Evolutionary conservation across 1,140 invertebrate genomes (phyloP), one percentile per base, ranked within the genome.

Genomic region (Paracyclopina nana): DNA sequence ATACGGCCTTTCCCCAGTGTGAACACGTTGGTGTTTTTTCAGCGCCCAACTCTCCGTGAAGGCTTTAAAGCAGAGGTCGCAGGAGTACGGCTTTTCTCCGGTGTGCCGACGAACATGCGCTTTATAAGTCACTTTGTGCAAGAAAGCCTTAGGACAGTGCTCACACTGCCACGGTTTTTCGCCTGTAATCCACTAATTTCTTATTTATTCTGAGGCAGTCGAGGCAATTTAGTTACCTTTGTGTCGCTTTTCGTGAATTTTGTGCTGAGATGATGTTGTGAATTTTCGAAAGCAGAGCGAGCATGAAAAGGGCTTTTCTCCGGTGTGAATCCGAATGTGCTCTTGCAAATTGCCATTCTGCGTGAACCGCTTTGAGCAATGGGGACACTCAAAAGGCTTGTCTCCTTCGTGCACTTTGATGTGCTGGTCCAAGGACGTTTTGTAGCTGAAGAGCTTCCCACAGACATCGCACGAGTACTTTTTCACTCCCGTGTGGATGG

Each of bases 261-360:
- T 12, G 4, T 14, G 12, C 14, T 53, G 51, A 20, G 51, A 28
- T 2, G 43, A 24, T 46, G 18, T 48, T 25, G 52, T 59, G 55
- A 80, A 80, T 46, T 68, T 65, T 61, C 79, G 79, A 18, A 72
- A 74, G 57, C 78, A 80, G 59, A 73, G 77, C 59, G 76, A 72
- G 55, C 78, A 80, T 14, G 72, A 70, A 55, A 75, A 77, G 1
- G 84, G 84, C 70, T 84, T 60, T 77, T 90, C 87, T 53, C 86
- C 84, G 24, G 88, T 94, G 67, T 97, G 91, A 1, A 70, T 56
- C n/a, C 77, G 68, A 55, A 70, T 60, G 60, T 81, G 79, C 58
- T 78, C 76, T 53, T 72, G 73, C 16, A 79, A 63, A 52, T 76
- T 71, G 69, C 72, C 76, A 43, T 74, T 70, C 56, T 78, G 75